Percentiles rank a stretch among this genome's conserved stretches.
These are phyloP conservation scores for Acleris cristana DNA, from an alignment of 2,888 invertebrate genomes.

Conservation along the genomic window DNA sequence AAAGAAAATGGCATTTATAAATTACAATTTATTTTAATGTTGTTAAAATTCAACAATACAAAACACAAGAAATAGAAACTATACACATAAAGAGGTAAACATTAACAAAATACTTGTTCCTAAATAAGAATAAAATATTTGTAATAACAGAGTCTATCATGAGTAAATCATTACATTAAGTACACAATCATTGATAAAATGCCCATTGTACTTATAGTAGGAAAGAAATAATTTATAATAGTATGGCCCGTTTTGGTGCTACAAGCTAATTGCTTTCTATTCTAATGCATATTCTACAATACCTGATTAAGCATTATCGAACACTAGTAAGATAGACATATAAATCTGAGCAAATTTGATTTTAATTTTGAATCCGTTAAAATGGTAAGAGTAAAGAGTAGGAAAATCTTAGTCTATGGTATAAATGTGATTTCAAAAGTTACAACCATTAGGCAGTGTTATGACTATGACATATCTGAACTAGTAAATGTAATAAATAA, in stretches of 20 bases:
- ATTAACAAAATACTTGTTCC: slow-evolving; percentile 51
- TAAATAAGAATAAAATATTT: slow-evolving; percentile 38
- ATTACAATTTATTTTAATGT: slow-evolving; percentile 72
- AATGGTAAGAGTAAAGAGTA: slow-evolving; percentile 18
- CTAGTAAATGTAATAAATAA: slow-evolving; percentile 26
- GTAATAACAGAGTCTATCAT: slow-evolving; percentile 37
- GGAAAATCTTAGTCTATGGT: slow-evolving; percentile 30
- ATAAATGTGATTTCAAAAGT: slow-evolving; percentile 27
- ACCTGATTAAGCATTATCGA: slow-evolving; percentile 22
- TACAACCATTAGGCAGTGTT: slow-evolving; percentile 35
- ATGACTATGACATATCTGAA: slow-evolving; percentile 14
- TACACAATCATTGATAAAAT: slow-evolving; percentile 31
- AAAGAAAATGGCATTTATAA: slow-evolving; percentile 36
- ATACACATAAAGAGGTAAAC: slow-evolving; percentile 66
- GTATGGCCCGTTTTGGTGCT: slow-evolving; percentile 34
- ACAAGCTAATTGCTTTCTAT: slow-evolving; percentile 24
- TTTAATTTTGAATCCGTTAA: slow-evolving; percentile 9
- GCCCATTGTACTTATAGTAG: slow-evolving; percentile 22
- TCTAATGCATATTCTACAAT: slow-evolving; percentile 15
- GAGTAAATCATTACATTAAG: slow-evolving; percentile 36
- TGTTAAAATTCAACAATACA: slow-evolving; percentile 82
- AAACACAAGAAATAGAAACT: slow-evolving; percentile 71
- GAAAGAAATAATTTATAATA: slow-evolving; percentile 28
- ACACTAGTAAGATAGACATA: slow-evolving; percentile 6
- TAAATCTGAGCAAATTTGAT: slow-evolving; percentile 20